A percentile compares a stretch with the other conserved stretches of the same genome.
Evolutionary conservation across 2,888 invertebrate genomes (phyloP).

Genomic region (Pheosia tremula): DNA sequence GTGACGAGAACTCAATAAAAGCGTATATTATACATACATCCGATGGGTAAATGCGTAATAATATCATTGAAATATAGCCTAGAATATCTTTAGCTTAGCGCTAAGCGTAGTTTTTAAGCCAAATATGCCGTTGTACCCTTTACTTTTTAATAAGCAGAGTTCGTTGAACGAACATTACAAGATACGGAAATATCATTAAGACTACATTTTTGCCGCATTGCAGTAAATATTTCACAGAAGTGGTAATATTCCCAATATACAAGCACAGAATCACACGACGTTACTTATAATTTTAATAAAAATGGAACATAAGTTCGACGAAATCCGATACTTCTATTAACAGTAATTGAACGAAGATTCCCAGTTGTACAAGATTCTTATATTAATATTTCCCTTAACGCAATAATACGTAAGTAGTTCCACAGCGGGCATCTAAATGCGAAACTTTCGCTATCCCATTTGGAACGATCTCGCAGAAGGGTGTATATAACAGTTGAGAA

Average conservation of each 20-base stretch:
- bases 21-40: constrained; percentile 1
- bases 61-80: not conserved
- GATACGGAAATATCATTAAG: too few species aligned
- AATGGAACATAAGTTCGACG: too few species aligned
- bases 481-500: constrained; percentile 60
- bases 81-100: not conserved
- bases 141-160: too few species aligned
- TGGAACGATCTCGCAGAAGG: constrained; percentile 52
- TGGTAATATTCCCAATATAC: too few species aligned
- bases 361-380: constrained; percentile 8
- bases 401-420: constrained; percentile 22
- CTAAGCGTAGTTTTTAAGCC: not conserved
- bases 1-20: constrained; percentile 9
- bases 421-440: constrained; percentile 37
- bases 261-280: too few species aligned
- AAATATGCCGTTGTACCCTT: too few species aligned
- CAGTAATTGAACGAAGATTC: not conserved
- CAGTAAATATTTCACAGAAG: too few species aligned
- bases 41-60: not conserved
- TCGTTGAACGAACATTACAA: too few species aligned
- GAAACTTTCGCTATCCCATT: constrained; percentile 52
- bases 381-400: constrained; percentile 9
- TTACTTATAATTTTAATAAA: too few species aligned
- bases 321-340: too few species aligned
- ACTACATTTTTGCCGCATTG: too few species aligned